Base-by-base conservation (phyloP, 2,113 vertebrate species). In the Falco punctatus region DNA sequence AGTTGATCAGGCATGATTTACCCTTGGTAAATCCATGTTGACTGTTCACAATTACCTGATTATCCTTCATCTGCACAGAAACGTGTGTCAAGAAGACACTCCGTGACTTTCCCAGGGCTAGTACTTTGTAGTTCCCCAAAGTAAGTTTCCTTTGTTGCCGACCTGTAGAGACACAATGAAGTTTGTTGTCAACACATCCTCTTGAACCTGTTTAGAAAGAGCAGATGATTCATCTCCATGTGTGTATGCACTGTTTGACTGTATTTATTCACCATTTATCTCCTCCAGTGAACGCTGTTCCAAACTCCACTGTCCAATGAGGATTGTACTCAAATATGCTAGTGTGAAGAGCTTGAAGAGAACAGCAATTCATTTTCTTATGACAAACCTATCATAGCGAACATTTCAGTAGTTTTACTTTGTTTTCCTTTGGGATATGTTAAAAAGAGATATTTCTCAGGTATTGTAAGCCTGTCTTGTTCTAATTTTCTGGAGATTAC, bases 111-210 rank as follows among this genome's bases (percentile, higher is more conserved):
- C 28, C 11, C 33, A 48, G 38, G 12, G 17, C 6, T 11, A 42
- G 24, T 35, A 70, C 13, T 65, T 59, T 15, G 38, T 18, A 71
- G 44, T 18, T 92, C 20, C 33, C 23, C 30, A 46, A 21, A 52
- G 35, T 33, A 38, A 70, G 7, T 46, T 71, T 65, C 28, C 38
- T 52, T 33, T 52, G 24, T 38, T 61, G 30, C 10, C 79, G 40
- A 84, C 21, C 20, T 54, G 98, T 97, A 49, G 97, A 98, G 40
- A 98, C 97, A 15, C 98, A 97, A 65, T 95, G 97, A 94, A 58
- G 95, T 2, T 84, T 49, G 61, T 98, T 98, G 93, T 98, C 97
- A 94, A 97, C 97, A 71, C 96, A 97, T 80, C 94, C 97, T 77
- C 98, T 98, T 92, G 92, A 98, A 70, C 96, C 96, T 98, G 62